A percentile compares a stretch with the other conserved stretches of the same genome.
These are phyloP conservation scores for Folsomia candida DNA, from an alignment of 2,888 invertebrate genomes.

Conservation along the genomic window DNA sequence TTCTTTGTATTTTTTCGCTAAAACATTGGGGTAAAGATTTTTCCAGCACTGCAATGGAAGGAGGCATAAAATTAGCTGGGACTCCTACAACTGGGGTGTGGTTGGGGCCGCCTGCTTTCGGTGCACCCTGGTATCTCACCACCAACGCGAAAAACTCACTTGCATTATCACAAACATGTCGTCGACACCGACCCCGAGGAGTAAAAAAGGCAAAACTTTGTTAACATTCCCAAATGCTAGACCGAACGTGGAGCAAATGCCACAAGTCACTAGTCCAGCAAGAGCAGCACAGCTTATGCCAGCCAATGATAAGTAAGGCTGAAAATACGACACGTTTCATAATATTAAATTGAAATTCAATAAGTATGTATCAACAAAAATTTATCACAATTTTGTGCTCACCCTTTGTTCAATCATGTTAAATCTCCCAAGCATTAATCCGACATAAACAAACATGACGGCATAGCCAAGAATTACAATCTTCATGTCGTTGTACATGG, in stretches of 20 bases:
- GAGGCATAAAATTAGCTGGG: too few species aligned
- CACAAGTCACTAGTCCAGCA: slow-evolving; percentile 67
- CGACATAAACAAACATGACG: slow-evolving; percentile 72
- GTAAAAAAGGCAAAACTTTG: slow-evolving; percentile 73
- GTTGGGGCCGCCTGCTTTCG: too few species aligned
- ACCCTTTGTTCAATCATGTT: slow-evolving; percentile 72
- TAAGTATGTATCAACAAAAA: too few species aligned
- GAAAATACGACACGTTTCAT: slow-evolving; percentile 37
- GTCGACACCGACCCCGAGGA: slow-evolving; percentile 74
- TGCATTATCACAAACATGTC: slow-evolving; percentile 81
- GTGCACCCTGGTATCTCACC: too few species aligned
- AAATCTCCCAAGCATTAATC: slow-evolving; percentile 68
- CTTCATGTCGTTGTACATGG: slow-evolving; percentile 71
- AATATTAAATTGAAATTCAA: too few species aligned
- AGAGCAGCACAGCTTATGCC: slow-evolving; percentile 71
- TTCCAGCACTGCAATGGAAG: slow-evolving; percentile 76
- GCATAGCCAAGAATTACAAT: slow-evolving; percentile 66
- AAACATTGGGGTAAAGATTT: slow-evolving; percentile 54
- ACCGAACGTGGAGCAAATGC: slow-evolving; percentile 68
- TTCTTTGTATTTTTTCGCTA: slow-evolving; percentile 22
- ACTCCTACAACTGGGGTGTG: too few species aligned
- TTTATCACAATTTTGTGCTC: slow-evolving; percentile 29
- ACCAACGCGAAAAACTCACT: too few species aligned
- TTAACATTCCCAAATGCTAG: slow-evolving; percentile 78
- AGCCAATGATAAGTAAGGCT: slow-evolving; percentile 66